Base-by-base conservation (phyloP, 92 coral and sea anemone genomes). In the Umimayanthus kanabou region DNA sequence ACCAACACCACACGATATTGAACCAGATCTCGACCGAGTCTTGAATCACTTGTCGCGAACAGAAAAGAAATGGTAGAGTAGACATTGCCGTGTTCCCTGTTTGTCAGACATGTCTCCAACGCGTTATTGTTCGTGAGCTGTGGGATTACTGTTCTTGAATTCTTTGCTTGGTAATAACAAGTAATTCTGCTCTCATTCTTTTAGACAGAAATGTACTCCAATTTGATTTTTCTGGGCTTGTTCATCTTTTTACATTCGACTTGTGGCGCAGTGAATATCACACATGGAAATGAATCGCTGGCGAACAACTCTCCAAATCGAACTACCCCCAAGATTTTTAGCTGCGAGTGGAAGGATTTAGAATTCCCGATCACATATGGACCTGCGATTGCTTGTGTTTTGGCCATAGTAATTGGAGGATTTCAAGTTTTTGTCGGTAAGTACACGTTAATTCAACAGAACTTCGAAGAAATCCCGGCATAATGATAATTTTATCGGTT, bases 281-380 rank as follows among this genome's bases (percentile, higher is more conserved):
- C 65, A 69, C 9, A 2, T 43, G 77, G 55, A 83, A 83, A 83
- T 26, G 49, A 28, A 16, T 83, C 87, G 45, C 18, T 50, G 64
- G 64, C 57, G 39, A 77, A 77, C 39, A 45, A 2, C 26, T 5
- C 87, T 10, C 10, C 87, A 71, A 83, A 83, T 76, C 76, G 42
- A 83, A 83, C 87, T 50, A 26, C 87, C 23, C 65, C 61, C 14
- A 72, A 83, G 16, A 30, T 47, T 45, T 93, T 95, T 76, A 88
- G 95, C 78, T 95, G 98, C 49, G 90, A 93, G 9, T 95, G 98
- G 98, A 86, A 88, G 55, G 94, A 95, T 77, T 78, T 95, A 49
- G 88, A 90, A 28, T 95, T 95, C 76, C 93, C 94, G 7, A 93
- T 95, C 23, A 88, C 98, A 0, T 88, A 88, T 85, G 98, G 98